Conservation (phyloP, 2,888 invertebrate species). For the Lasiommata megera region DNA sequence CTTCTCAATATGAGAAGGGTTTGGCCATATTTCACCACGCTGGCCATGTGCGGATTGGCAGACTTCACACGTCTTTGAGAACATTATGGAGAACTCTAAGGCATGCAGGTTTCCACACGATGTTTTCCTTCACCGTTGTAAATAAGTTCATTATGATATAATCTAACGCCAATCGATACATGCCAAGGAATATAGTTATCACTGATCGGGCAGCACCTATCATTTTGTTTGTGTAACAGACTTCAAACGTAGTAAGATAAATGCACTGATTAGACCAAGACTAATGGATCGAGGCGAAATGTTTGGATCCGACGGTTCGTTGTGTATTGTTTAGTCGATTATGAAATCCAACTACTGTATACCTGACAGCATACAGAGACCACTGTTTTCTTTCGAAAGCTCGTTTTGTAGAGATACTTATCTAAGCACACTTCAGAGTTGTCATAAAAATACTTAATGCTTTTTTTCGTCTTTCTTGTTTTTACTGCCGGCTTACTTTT, state of each 20-base stretch:
- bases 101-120: no score
- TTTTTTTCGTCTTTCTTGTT: not conserved
- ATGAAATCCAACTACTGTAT: conserved; percentile 16
- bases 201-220: conserved; percentile 3
- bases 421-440: conserved; percentile 6
- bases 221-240: conserved; percentile 6
- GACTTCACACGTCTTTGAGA: no score
- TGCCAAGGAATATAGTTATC: conserved; percentile 9
- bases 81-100: no score
- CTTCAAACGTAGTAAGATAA: conserved; percentile 19
- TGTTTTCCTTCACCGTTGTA: no score
- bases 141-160: not conserved
- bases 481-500: not conserved
- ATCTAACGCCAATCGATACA: not conserved
- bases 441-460: not conserved
- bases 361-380: conserved; percentile 7
- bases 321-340: conserved; percentile 30
- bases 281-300: conserved; percentile 41
- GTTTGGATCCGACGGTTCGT: conserved; percentile 38
- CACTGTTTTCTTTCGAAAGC: conserved; percentile 14
- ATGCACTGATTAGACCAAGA: conserved; percentile 28
- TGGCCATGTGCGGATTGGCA: no score
- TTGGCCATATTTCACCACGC: no score
- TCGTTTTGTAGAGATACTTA: conserved; percentile 8
- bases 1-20: no score